Base-by-base conservation (phyloP, 2,888 invertebrate genomes). In the Lasioglossum morio region DNA sequence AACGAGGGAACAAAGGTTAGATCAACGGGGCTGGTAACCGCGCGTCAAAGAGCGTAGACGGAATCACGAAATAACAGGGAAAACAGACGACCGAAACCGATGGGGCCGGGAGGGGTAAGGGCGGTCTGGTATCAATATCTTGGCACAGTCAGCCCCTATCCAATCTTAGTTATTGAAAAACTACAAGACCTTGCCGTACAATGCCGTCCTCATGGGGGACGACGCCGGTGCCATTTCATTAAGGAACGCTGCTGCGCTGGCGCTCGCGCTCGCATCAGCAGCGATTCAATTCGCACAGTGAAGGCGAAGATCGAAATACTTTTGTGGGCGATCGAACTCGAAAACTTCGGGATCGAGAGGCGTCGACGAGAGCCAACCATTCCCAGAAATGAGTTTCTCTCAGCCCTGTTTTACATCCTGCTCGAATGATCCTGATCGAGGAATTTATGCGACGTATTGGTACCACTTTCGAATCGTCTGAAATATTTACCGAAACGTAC, bases 141-240 rank as follows among this genome's bases (percentile, higher is more conserved):
- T 85, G 84, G 79, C 81, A 78, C 83, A 78, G 85, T 86, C 80
- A 82, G 70, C 66, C 60, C 92, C 91, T 89, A 89, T 92, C 88
- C 92, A 93, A 93, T 93, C 91, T 91, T 92, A 89, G 91, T 93
- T 93, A 93, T 92, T 92, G 91, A 92, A 91, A 88, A 90, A 91
- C 90, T 86, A 87, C 90, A 90, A 91, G 88, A 89, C 91, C 87
- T 69, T 87, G 89, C 91, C 92, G 91, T 92, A 93, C 93, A 93
- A 93, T 93, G 86, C 88, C 75, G 72, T 85, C 88, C 92, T 90
- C 92, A 79, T 75, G 79, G 79, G 87, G 91, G 82, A 72, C 86
- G 85, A 87, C 87, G 87, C 79, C 90, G 87, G 90, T 83, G 92
- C 93, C 93, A 93, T 93, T 93, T 93, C 93, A 93, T 93, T 92